phyloP scores from a whole-genome alignment of 1,140 invertebrate species.

The Drosophila melanica region DNA sequence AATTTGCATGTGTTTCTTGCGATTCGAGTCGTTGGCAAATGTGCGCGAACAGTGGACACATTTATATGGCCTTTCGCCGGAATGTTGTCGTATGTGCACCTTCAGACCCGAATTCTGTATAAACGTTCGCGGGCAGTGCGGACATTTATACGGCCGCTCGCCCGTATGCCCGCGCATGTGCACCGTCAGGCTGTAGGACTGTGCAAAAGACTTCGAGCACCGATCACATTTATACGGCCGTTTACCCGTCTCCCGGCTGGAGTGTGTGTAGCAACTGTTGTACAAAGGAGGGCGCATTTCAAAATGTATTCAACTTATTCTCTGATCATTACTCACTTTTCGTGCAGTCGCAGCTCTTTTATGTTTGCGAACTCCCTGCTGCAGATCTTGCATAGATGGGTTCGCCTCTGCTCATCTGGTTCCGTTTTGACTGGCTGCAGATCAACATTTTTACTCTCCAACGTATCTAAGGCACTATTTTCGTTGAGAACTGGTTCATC shows the following conservation, averaged over 20 bases:
- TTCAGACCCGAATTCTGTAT: background rate
- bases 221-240: conserved; percentile 3
- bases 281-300: background rate
- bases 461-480: background rate
- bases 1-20: conserved; percentile 4
- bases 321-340: conserved; percentile 4
- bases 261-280: conserved; percentile 3
- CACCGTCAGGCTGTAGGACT: background rate
- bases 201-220: conserved; percentile 7
- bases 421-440: background rate
- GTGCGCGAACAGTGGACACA: conserved; percentile 14
- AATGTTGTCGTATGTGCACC: background rate
- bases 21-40: conserved; percentile 18
- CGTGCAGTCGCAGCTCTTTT: conserved; percentile 1
- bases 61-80: conserved; percentile 15
- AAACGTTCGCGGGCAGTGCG: conserved; percentile 4
- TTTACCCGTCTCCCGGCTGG: background rate
- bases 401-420: background rate
- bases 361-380: background rate
- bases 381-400: conserved; percentile 1
- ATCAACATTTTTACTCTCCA: background rate
- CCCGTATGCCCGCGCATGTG: conserved; percentile 5
- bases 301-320: background rate
- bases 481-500: background rate
- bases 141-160: conserved; percentile 1